Evolutionary conservation across 1,140 invertebrate genomes (phyloP), one percentile per base, ranked within the genome.

Genomic region (Parapsyche elsis): DNA sequence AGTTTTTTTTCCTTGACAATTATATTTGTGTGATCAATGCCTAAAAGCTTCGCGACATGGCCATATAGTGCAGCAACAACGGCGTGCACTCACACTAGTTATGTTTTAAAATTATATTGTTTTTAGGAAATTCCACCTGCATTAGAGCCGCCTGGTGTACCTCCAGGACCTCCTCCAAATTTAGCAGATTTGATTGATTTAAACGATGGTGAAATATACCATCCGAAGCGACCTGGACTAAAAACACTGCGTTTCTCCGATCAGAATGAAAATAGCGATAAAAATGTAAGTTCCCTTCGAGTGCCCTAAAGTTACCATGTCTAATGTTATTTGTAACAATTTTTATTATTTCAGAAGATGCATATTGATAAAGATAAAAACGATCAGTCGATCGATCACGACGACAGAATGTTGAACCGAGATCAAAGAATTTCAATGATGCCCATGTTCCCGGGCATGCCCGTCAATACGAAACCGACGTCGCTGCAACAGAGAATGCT

Each of bases 401-500:
- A 83, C 73, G 75, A 78, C 45, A 57, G 81, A 38, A 76, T 81
- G 9, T 46, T 12, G 12, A 38, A 2, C 75, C 1, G 30, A 24
- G 71, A 67, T 67, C 70, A 71, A 71, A 38, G 70, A 45, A 38
- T 19, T 1, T 67, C 24, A 12, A 4, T 24, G 2, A 45, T 44
- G 16, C 26, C 5, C 30, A 79, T 76, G 21, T 79, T 14, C 49
- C 61, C 38, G 5, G 71, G 5, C 23, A 67, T 75, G 26, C 9
- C 49, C 2, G 44, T 38, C 9, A 61, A 9, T 57, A 16, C 5
- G 1, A 94, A 95, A 84, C 94, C 94, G 0, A 94, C 93, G 0
- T 92, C 92, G 0, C 85, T 96, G 10, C 95, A 96, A 83, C 94
- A 95, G 81, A 93, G 94, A 85, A 96, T 96, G 94, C 90, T 96